These are phyloP conservation scores for Cheilosia impressa DNA, from an alignment of 2,888 invertebrate species.

Conservation along the genomic window DNA sequence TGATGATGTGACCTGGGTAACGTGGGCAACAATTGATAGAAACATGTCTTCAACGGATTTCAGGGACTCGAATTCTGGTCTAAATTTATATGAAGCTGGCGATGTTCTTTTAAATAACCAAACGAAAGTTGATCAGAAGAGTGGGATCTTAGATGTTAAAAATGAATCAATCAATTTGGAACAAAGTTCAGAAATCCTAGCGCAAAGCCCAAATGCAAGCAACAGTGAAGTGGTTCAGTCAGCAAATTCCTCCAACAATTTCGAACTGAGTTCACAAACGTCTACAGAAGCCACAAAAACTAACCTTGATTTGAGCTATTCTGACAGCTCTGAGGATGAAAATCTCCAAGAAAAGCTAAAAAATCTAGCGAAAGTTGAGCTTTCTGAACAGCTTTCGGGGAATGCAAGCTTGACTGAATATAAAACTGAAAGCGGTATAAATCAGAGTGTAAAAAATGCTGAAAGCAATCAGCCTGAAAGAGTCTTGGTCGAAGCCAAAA, in stretches of 20 bases:
- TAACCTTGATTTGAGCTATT: background rate
- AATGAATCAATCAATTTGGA: conserved; percentile 1
- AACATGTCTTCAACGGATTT: background rate
- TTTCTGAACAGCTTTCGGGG: conserved; percentile 7
- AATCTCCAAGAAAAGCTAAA: conserved; percentile 21
- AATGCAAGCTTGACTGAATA: background rate
- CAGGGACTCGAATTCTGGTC: too few relatives aligned
- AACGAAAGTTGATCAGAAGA: background rate
- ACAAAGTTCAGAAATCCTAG: background rate
- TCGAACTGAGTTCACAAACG: background rate
- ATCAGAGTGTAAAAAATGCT: background rate
- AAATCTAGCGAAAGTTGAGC: conserved; percentile 1
- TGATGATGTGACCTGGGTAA: background rate
- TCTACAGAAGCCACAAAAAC: background rate
- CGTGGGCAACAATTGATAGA: background rate
- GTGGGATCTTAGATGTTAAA: background rate
- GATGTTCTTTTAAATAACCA: too few relatives aligned
- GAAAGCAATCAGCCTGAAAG: too few relatives aligned
- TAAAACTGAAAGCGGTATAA: background rate
- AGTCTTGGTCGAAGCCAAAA: too few relatives aligned
- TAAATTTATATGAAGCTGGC: too few relatives aligned
- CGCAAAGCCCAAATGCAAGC: background rate
- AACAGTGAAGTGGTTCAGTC: background rate
- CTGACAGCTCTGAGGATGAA: conserved; percentile 9
- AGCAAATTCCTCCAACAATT: background rate